Evolutionary conservation across 2,888 invertebrate genomes (phyloP).

Genomic region (Philereme vetulata): DNA sequence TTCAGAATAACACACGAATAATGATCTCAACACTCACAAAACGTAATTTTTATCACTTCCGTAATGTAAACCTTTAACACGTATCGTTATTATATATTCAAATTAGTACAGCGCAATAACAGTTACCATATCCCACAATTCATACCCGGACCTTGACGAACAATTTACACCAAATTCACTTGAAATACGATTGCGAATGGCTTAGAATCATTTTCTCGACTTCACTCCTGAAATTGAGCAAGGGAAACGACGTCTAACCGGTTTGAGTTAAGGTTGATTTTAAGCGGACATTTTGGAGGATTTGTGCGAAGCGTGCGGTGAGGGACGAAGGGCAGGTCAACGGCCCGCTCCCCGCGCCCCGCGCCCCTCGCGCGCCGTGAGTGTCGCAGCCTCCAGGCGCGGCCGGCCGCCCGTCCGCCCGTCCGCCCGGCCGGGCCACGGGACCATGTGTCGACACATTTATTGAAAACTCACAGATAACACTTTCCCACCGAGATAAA

Average conservation of each 20-base stretch:
- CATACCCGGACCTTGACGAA: slow-evolving; percentile 44
- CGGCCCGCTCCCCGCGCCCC: slow-evolving; percentile 50
- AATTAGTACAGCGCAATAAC: slow-evolving; percentile 41
- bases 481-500: slow-evolving; percentile 45
- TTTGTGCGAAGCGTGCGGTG: slow-evolving; percentile 49
- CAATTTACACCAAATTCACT: slow-evolving; percentile 66
- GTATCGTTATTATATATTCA: slow-evolving; percentile 34
- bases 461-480: slow-evolving; percentile 51
- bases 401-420: slow-evolving; percentile 15
- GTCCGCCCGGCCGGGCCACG: slow-evolving; percentile 36
- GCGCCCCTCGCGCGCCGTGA: slow-evolving; percentile 42
- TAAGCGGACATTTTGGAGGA: slow-evolving; percentile 50
- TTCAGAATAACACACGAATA: background rate
- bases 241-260: slow-evolving; percentile 56
- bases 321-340: slow-evolving; percentile 68
- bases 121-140: slow-evolving; percentile 40
- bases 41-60: slow-evolving; percentile 30
- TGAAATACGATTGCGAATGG: slow-evolving; percentile 66
- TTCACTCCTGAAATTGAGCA: slow-evolving; percentile 51
- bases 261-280: slow-evolving; percentile 65
- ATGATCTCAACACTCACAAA: slow-evolving; percentile 17
- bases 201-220: slow-evolving; percentile 65
- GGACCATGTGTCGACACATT: slow-evolving; percentile 51
- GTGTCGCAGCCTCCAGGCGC: slow-evolving; percentile 43
- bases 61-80: slow-evolving; percentile 27